Base-by-base conservation (phyloP, 1,140 invertebrate species). In the Whitmania pigra region DNA sequence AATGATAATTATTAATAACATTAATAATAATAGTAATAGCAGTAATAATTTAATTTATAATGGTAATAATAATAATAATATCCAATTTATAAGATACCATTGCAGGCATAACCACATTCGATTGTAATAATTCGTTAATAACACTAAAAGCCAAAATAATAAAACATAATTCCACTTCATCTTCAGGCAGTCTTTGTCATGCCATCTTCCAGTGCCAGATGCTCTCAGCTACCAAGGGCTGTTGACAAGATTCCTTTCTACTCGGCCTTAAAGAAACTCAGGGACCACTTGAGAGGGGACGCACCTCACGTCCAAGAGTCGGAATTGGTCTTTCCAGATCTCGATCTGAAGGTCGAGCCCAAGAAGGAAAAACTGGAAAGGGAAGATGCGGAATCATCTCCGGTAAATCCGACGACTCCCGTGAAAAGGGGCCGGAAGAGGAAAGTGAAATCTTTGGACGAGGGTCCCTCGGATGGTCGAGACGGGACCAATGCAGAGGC, bases 161-260 rank as follows among this genome's bases (percentile, higher is more conserved):
- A 18, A 22, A 69, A 68, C 22, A 69, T 36, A 75, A 31, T 49
- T 29, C 69, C 77, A 73, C 85, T 85, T 54, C 36, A 67, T 54
- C 78, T 73, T 15, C 86, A 97, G 93, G 90, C 93, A 80, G 92
- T 96, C 85, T 97, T 92, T 91, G 94, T 97, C 78, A 96, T 97
- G 93, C 94, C 94, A 73, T 97, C 94, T 54, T 96, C 93, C 29
- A 94, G 92, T 80, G 94, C 94, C 53, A 86, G 94, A 73, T 97
- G 93, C 84, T 92, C 93, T 36, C 93, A 97, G 80, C 84, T 97
- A 75, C 94, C 94, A 0, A 86, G 93, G 74, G 93, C 93, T 3
- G 90, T 92, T 1, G 94, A 97, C 83, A 97, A 97, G 83, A 92
- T 97, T 53, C 94, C 94, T 73, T 97, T 96, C 84, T 97, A 96